Evolutionary conservation across 2,113 vertebrate species (phyloP), one percentile per base, ranked within the genome.

Genomic region (Stegostoma tigrinum): DNA sequence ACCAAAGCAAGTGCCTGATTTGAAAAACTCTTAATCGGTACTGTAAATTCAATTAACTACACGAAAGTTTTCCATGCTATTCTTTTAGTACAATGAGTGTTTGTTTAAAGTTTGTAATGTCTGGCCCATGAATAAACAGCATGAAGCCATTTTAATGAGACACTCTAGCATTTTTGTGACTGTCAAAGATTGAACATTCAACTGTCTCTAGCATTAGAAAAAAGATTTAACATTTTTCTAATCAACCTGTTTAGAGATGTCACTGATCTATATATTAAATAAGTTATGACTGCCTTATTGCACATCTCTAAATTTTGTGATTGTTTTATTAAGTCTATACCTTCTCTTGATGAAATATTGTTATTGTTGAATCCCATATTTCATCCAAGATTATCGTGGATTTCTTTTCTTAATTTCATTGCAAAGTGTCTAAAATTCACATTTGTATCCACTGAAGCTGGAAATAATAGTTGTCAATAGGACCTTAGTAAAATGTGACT

Each of bases 61-160:
- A 52, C 48, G 27, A 48, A 34, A 72, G 42, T 19, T 72, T 72
- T 34, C 27, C 21, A 19, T 90, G 66, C 2, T 48, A 94, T 21
- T 45, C 5, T 95, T 72, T 72, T 72, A 95, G 23, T 95, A 42
- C 42, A 52, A 17, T 72, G 42, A 52, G 67, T 72, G 34, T 30
- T 15, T 52, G 14, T 45, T 95, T 95, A 19, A 95, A 72, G 24
- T 24, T 45, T 12, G 30, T 83, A 5, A 42, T 21, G 75, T 38
- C 86, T 55, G 86, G 21, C 27, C 7, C 27, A 70, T 70, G 66
- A 70, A 23, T 45, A 68, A 95, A 42, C 45, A 34, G 38, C 38
- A 95, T 95, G n/a, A 72, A 30, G 21, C 67, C 8, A 67, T 95
- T 89, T 70, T 30, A 95, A 75, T 95, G 67, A 67, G 89, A n/a